Percentiles rank a stretch among this genome's conserved stretches.
phyloP scores from a whole-genome alignment of 2,888 invertebrate genomes.

The Pimpla rufipes region DNA sequence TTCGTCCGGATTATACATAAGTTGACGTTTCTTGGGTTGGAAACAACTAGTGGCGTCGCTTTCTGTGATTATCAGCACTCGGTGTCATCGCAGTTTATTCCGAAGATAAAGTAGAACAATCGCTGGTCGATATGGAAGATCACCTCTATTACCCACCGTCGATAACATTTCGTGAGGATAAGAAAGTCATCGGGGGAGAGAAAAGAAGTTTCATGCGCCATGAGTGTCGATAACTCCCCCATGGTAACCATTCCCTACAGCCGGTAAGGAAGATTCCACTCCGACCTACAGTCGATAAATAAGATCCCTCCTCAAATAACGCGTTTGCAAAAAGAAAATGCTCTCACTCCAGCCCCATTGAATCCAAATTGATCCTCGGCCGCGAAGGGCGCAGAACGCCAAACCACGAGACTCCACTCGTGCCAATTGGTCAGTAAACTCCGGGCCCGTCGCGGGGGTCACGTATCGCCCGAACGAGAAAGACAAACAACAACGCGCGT shows the following conservation, averaged over 20 bases:
- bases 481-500: background rate
- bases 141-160: background rate
- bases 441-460: background rate
- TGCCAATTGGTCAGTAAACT: slow-evolving; percentile 42
- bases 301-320: background rate
- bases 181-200: too few species aligned
- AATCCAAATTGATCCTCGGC: slow-evolving; percentile 22
- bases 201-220: too few species aligned
- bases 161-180: background rate
- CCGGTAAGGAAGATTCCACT: slow-evolving; percentile 1
- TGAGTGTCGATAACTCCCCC: background rate
- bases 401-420: slow-evolving; percentile 28
- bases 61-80: background rate
- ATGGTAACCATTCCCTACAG: background rate
- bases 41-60: background rate
- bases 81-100: too few species aligned
- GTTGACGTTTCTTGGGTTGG: background rate
- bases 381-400: background rate
- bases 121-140: background rate
- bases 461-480: background rate
- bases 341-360: background rate
- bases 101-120: background rate
- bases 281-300: background rate
- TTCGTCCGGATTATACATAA: background rate
- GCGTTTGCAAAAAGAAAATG: background rate